A percentile compares a stretch with the other conserved stretches of the same genome.
Conservation (phyloP, 2,888 invertebrate genomes). For the Pharmacophagus antenor region DNA sequence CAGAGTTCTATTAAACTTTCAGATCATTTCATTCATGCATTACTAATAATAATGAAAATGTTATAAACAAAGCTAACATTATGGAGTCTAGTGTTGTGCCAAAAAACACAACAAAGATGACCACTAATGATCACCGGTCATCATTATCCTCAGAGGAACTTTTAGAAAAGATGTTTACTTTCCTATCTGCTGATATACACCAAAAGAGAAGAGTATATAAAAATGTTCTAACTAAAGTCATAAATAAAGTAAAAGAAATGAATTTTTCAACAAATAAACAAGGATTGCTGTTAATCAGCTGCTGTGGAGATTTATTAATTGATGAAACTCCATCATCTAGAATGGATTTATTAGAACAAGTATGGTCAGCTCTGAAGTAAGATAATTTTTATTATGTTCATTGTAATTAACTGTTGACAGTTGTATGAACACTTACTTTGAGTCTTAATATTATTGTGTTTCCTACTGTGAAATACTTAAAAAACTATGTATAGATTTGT, state of each 20-base stretch:
- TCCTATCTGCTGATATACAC: constrained; percentile 62
- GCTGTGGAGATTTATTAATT: constrained; percentile 79
- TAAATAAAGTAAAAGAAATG: constrained; percentile 59
- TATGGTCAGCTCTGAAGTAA: constrained; percentile 79
- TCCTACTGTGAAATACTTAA: too few species aligned
- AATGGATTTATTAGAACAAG: constrained; percentile 69
- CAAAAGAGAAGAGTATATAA: constrained; percentile 71
- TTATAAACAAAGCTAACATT: constrained; percentile 4
- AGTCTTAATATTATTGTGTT: too few species aligned
- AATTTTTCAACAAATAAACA: constrained; percentile 69
- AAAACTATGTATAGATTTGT: too few species aligned
- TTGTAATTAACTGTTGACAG: constrained; percentile 8
- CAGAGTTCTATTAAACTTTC: constrained; percentile 28
- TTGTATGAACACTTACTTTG: too few species aligned
- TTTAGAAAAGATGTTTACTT: constrained; percentile 63
- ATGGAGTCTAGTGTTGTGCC: constrained; percentile 1
- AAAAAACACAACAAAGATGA: background rate
- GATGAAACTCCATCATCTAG: constrained; percentile 70
- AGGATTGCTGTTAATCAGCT: constrained; percentile 72
- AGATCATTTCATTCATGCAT: constrained; percentile 26
- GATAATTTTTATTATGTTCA: constrained; percentile 28
- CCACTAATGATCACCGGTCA: constrained; percentile 10
- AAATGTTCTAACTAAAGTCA: constrained; percentile 62
- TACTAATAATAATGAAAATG: constrained; percentile 18
- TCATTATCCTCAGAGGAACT: constrained; percentile 49